Evolutionary conservation across 1,140 invertebrate genomes (phyloP).

Genomic region (Camponotus vicinus): DNA sequence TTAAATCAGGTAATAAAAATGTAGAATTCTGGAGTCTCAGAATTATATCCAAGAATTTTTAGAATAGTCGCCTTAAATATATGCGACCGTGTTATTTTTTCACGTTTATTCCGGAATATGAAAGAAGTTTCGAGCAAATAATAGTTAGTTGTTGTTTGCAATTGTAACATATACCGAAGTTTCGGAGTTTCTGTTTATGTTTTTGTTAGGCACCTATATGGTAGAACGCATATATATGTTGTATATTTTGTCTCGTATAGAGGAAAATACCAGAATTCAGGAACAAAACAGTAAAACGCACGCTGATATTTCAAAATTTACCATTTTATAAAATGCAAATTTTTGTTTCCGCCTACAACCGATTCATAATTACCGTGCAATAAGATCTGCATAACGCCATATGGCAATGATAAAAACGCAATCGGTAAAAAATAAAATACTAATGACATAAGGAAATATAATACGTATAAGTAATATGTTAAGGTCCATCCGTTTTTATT

Average conservation of each 20-base stretch:
- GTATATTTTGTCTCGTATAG: slow-evolving; percentile 19
- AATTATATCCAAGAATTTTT: not conserved
- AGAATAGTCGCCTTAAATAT: not conserved
- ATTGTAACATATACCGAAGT: slow-evolving; percentile 42
- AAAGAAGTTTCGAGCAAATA: slow-evolving; percentile 46
- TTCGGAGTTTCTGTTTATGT: slow-evolving; percentile 45
- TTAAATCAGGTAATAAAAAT: not conserved
- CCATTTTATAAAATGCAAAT: slow-evolving; percentile 11
- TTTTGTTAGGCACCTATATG: slow-evolving; percentile 14
- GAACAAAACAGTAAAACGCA: not conserved
- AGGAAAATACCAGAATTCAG: slow-evolving; percentile 38
- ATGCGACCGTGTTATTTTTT: not conserved
- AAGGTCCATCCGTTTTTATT: no score
- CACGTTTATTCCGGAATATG: slow-evolving; percentile 24
- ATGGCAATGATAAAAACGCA: no score
- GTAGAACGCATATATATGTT: no score
- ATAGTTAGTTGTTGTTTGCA: slow-evolving; percentile 44
- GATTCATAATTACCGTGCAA: not conserved
- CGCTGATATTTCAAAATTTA: slow-evolving; percentile 19
- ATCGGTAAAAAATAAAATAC: not conserved
- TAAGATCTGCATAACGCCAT: no score
- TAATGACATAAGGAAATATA: not conserved
- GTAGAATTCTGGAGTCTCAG: not conserved
- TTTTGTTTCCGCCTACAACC: not conserved
- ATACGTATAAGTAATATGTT: no score